phyloP scores from a whole-genome alignment of 2,113 vertebrate genomes.

The Hystrix cristata region DNA sequence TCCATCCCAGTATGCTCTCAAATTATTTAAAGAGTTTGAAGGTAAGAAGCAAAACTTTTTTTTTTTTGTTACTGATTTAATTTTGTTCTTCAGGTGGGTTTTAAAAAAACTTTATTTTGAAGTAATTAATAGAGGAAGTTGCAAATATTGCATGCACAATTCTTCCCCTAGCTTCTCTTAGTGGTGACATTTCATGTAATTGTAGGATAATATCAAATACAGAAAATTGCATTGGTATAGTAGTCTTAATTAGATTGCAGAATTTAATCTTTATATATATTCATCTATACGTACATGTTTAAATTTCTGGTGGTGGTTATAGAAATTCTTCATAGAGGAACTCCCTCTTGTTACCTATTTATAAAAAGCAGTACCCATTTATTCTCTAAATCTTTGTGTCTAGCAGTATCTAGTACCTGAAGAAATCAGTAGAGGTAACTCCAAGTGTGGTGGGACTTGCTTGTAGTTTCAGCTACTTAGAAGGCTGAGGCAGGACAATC shows the following conservation, averaged over 20 bases:
- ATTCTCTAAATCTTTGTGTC: constrained; percentile 21
- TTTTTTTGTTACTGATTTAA: constrained; percentile 23
- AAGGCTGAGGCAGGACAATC: background rate
- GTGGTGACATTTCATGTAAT: background rate
- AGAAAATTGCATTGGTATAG: background rate
- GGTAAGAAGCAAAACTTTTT: constrained; percentile 87
- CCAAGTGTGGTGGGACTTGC: background rate
- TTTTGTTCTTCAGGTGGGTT: constrained; percentile 29
- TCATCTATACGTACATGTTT: background rate
- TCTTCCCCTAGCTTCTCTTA: background rate
- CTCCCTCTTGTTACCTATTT: background rate
- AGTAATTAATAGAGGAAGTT: constrained; percentile 33
- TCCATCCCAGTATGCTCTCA: constrained; percentile 97
- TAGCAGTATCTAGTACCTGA: constrained; percentile 2
- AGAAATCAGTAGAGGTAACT: background rate
- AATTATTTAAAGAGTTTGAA: constrained; percentile 98
- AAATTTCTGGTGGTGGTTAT: background rate
- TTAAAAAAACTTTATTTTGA: constrained; percentile 1
- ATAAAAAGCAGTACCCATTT: background rate
- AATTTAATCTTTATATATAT: background rate
- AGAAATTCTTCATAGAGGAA: background rate
- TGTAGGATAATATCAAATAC: background rate
- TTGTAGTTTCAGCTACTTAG: background rate
- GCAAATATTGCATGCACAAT: background rate
- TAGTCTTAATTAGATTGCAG: background rate